Evolutionary conservation across 2,113 vertebrate species (phyloP), one percentile per base, ranked within the genome.

Genomic region (Equus quagga): DNA sequence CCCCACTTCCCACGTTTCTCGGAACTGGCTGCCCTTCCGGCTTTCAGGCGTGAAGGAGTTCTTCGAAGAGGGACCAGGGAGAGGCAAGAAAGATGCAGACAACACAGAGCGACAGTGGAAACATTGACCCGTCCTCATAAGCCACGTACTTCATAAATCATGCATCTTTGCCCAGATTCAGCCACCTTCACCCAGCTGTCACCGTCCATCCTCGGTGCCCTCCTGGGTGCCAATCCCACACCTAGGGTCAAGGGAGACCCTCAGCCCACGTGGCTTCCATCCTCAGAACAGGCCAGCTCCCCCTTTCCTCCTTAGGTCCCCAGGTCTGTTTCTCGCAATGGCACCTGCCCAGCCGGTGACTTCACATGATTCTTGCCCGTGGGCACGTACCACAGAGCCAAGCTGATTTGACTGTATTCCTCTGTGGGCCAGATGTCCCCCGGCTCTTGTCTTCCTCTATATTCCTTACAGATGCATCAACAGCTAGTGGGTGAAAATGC

Each of bases 401-500:
- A 9, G 46, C 41, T 60, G 28, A 69, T 41, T 79, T 21, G 70
- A 41, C 15, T n/a, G 2, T 9, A 17, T 26, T 51, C 33, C 24
- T 56, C 49, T 41, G 0, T 1, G 75, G 31, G 64, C n/a, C 2
- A 6, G 17, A 19, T 17, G 33, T 26, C 11, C 31, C 46, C 9
- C 72, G 0, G 4, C 23, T 70, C 75, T 67, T 31, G 11, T 56
- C 49, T 14, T 49, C 91, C 58, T 94, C 70, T 72, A 7, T 31
- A 41, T 76, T 72, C 18, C 36, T 90, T 28, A 56, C 17, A 51
- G 31, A 84, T 11, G 3, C 19, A 41, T 41, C 41, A n/a, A 7
- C 0, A 28, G 1, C 17, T 15, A 0, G 6, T 13, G 46, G 26
- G 8, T 5, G 4, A 24, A 62, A 31, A 62, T 5, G 1, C 8